Evolutionary conservation across 2,888 invertebrate genomes (phyloP).

Genomic region (Thecophora atra): DNA sequence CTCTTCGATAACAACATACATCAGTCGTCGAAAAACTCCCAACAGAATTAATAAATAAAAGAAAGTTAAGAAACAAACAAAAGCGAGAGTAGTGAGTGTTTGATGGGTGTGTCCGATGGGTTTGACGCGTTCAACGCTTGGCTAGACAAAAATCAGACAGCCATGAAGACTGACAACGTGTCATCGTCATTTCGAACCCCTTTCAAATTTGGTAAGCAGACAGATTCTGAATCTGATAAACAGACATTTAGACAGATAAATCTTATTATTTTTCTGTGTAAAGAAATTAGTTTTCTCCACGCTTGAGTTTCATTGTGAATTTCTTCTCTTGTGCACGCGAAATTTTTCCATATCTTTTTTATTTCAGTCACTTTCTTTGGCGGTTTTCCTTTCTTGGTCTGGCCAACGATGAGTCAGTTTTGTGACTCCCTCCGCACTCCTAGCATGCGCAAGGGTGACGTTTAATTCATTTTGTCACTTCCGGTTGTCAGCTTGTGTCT

Average conservation of each 20-base stretch:
- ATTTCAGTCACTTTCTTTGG: background rate
- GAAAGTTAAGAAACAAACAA: background rate
- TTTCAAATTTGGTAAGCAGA: too few species aligned
- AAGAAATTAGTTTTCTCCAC: conserved; percentile 24
- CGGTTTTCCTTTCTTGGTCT: background rate
- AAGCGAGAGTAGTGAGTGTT: too few species aligned
- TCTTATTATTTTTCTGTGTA: conserved; percentile 26
- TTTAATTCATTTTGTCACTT: conserved; percentile 38
- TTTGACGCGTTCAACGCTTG: background rate
- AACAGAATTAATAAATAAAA: background rate
- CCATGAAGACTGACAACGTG: conserved; percentile 18
- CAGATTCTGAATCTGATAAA: conserved; percentile 9
- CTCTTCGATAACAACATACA: too few species aligned
- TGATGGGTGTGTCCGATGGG: background rate
- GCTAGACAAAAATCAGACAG: conserved; percentile 32
- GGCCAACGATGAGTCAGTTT: background rate
- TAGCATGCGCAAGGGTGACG: background rate
- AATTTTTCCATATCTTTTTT: background rate
- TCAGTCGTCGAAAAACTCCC: too few species aligned
- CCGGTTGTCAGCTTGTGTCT: conserved; percentile 36
- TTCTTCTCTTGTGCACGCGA: background rate
- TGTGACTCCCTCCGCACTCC: background rate
- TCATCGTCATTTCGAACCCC: background rate
- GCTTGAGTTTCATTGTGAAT: conserved; percentile 9
- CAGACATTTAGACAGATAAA: background rate